Conservation (phyloP, 2,888 invertebrate genomes). For the Trachelus troglodyta region DNA sequence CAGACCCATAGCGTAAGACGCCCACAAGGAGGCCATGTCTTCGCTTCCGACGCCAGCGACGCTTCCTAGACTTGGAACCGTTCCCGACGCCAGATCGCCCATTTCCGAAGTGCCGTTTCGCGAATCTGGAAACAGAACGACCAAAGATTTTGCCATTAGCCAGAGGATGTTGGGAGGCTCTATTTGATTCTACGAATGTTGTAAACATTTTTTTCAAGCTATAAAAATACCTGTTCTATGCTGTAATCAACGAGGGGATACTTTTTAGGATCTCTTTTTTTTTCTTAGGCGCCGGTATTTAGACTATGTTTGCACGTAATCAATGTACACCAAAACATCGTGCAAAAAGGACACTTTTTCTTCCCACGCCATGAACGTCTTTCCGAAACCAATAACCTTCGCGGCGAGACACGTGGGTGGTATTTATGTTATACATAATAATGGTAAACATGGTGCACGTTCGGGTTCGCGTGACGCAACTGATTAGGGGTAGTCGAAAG, state of each 20-base stretch:
- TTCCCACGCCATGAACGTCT: slow-evolving; percentile 28
- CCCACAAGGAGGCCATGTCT: slow-evolving; percentile 88
- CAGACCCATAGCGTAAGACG: slow-evolving; percentile 83
- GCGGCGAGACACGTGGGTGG: slow-evolving; percentile 39
- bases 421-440: slow-evolving; percentile 47
- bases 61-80: slow-evolving; percentile 67
- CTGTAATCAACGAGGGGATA: too few relatives aligned
- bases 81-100: slow-evolving; percentile 57
- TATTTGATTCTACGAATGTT: not conserved
- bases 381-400: slow-evolving; percentile 13
- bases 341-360: slow-evolving; percentile 11
- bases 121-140: slow-evolving; percentile 49
- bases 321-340: too few relatives aligned
- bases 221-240: too few relatives aligned
- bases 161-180: not conserved
- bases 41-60: slow-evolving; percentile 71
- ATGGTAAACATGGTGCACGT: slow-evolving; percentile 37
- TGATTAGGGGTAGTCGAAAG: slow-evolving; percentile 46
- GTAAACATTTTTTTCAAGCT: not conserved
- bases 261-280: too few relatives aligned
- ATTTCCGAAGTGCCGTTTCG: slow-evolving; percentile 62
- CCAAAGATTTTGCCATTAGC: not conserved
- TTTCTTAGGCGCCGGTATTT: too few relatives aligned
- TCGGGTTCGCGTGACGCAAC: slow-evolving; percentile 48
- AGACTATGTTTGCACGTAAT: too few relatives aligned